phyloP scores from a whole-genome alignment of 2,797 vertebrate species.

The Notolepis coatsorum region DNA sequence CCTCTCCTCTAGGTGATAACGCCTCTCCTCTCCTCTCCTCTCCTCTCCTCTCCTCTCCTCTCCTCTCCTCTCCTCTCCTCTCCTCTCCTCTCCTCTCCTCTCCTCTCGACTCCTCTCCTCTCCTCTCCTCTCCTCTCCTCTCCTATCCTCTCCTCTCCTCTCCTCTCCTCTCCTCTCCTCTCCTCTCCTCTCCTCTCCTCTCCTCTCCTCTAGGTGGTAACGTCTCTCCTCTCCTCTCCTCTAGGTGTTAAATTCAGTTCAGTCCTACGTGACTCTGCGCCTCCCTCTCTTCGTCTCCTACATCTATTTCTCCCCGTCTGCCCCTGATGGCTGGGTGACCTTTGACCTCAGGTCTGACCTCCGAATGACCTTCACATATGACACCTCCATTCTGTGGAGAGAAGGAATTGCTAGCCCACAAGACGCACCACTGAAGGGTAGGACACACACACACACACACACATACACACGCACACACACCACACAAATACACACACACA shows the following conservation, averaged over 20 bases:
- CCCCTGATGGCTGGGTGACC: slow-evolving; percentile 55
- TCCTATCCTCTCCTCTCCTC: too few relatives aligned
- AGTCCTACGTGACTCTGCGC: slow-evolving; percentile 56
- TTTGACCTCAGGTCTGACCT: slow-evolving; percentile 67
- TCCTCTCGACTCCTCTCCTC: too few relatives aligned
- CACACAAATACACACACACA: too few relatives aligned
- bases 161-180: too few relatives aligned
- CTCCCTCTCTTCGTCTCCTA: slow-evolving; percentile 64
- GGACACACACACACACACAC: background rate
- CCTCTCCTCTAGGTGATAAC: background rate
- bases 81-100: too few relatives aligned
- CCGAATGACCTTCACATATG: slow-evolving; percentile 64
- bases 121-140: too few relatives aligned
- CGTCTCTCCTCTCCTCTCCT: background rate
- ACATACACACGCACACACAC: too few relatives aligned
- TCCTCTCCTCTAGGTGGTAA: background rate
- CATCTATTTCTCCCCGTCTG: slow-evolving; percentile 54
- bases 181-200: background rate
- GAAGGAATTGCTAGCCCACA: slow-evolving; percentile 61
- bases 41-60: too few relatives aligned
- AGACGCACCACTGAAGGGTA: too few relatives aligned
- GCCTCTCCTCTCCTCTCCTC: background rate
- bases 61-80: too few relatives aligned
- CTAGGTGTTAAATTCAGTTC: slow-evolving; percentile 65
- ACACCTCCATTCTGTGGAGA: slow-evolving; percentile 66